phyloP scores from a whole-genome alignment of 2,113 vertebrate species.

The Thomomys bottae region DNA sequence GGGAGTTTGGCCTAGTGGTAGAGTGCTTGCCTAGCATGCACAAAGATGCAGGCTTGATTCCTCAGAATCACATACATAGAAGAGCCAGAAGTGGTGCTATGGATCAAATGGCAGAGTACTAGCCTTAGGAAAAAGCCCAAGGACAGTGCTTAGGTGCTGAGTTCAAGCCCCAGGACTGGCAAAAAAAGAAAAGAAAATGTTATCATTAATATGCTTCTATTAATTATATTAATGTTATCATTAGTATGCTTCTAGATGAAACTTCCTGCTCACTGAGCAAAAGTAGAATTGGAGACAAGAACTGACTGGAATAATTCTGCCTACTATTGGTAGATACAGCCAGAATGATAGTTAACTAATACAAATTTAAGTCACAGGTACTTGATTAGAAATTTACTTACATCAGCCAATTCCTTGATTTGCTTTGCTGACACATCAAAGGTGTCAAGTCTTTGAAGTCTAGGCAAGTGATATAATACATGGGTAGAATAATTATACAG shows the following conservation, averaged over 20 bases:
- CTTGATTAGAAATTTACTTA: slow-evolving; percentile 76
- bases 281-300: slow-evolving; percentile 24
- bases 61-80: no score
- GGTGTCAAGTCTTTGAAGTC: slow-evolving; percentile 89
- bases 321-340: not conserved
- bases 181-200: no score
- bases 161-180: no score
- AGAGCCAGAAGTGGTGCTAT: no score
- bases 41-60: no score
- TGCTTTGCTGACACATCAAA: slow-evolving; percentile 88
- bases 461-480: slow-evolving; percentile 91
- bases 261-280: slow-evolving; percentile 7
- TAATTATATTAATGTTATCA: slow-evolving; percentile 12
- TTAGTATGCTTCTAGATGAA: slow-evolving; percentile 2
- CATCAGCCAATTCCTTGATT: slow-evolving; percentile 91
- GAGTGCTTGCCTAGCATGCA: no score
- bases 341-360: not conserved
- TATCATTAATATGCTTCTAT: no score
- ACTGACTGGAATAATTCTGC: not conserved
- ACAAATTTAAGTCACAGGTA: slow-evolving; percentile 5
- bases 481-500: slow-evolving; percentile 93
- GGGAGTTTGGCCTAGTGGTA: no score
- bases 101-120: no score
- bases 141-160: no score
- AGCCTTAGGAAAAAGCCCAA: no score